A percentile compares a stretch with the other conserved stretches of the same genome.
Evolutionary conservation across 2,113 vertebrate genomes (phyloP).

Genomic region (Eudyptes chrysolophus): DNA sequence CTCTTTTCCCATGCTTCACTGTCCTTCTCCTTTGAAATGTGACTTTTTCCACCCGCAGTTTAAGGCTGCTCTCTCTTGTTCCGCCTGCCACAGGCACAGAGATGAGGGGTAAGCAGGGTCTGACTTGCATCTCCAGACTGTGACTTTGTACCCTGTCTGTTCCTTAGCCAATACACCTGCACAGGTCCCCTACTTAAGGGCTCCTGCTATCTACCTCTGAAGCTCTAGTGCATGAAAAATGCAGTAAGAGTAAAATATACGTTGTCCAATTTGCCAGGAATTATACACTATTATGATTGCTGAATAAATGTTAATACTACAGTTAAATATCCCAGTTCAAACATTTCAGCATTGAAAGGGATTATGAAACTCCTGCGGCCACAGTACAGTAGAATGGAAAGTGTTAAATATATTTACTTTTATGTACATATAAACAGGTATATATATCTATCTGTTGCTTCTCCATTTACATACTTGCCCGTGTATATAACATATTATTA

Average conservation of each 20-base stretch:
- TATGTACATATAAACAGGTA: neutral
- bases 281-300: neutral
- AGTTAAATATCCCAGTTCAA: neutral
- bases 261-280: neutral
- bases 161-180: neutral
- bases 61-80: neutral
- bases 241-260: neutral
- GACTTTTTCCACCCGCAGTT: neutral
- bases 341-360: neutral
- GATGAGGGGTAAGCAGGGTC: neutral
- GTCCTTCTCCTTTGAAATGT: neutral
- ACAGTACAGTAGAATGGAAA: neutral
- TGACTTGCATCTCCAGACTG: accelerated
- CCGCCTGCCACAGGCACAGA: neutral
- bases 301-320: neutral
- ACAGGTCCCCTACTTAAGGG: accelerated
- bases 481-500: neutral
- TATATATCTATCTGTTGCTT: neutral
- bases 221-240: neutral
- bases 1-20: neutral
- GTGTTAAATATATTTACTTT: neutral
- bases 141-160: neutral
- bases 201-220: neutral
- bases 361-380: neutral
- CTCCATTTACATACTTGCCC: neutral